These are phyloP conservation scores for Trachelipus rathkii DNA, from an alignment of 1,140 invertebrate species.

Conservation along the genomic window DNA sequence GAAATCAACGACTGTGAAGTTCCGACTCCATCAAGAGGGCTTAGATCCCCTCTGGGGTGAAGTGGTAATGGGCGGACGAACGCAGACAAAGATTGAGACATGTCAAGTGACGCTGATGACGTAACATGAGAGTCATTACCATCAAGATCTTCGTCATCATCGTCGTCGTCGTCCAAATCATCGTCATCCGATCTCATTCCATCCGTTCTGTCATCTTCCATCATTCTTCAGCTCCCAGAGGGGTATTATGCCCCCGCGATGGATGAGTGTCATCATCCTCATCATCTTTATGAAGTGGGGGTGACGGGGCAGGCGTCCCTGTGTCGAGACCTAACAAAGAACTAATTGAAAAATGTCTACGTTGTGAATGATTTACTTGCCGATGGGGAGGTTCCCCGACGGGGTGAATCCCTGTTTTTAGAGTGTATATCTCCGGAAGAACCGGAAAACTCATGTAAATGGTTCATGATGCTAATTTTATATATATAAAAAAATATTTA, in stretches of 20 bases:
- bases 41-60: conserved; percentile 3
- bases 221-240: neutral
- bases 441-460: neutral
- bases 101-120: neutral
- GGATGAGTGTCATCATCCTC: neutral
- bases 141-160: conserved; percentile 26
- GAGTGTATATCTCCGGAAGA: neutral
- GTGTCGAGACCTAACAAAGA: conserved; percentile 39
- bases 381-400: neutral
- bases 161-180: conserved; percentile 32
- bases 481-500: neutral
- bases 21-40: neutral
- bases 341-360: conserved; percentile 41
- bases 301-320: neutral
- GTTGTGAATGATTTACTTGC: neutral
- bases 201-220: conserved; percentile 25
- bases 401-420: neutral
- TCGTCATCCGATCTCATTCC: conserved; percentile 27
- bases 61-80: conserved; percentile 41
- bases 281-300: neutral
- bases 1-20: neutral
- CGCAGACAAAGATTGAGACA: conserved; percentile 29
- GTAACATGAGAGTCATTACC: conserved; percentile 21
- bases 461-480: neutral
- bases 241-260: neutral